Evolutionary conservation across 2,797 vertebrate genomes (phyloP).

Genomic region (Ibycter americanus): DNA sequence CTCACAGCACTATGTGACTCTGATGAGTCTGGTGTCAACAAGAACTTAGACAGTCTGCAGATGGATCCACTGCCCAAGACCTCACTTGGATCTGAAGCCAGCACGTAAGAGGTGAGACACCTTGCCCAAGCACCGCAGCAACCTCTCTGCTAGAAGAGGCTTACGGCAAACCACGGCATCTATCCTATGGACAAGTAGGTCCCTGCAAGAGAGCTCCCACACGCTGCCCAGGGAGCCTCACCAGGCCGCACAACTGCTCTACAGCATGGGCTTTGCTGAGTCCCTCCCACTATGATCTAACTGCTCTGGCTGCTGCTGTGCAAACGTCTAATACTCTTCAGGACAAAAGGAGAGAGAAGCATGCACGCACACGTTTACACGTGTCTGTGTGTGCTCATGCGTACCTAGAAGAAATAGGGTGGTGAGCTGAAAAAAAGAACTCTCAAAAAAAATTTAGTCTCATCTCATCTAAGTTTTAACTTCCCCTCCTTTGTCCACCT

Average conservation of each 20-base stretch:
- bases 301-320: not conserved
- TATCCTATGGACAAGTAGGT: not conserved
- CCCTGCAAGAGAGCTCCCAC: not conserved
- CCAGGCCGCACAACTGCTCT: accelerated
- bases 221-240: accelerated
- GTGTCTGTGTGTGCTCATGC: accelerated
- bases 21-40: accelerated
- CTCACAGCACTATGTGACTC: not conserved
- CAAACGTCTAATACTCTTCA: not conserved
- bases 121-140: not conserved
- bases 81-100: not conserved
- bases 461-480: not conserved
- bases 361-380: not conserved
- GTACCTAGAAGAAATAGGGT: accelerated
- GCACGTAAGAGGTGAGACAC: not conserved
- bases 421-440: not conserved
- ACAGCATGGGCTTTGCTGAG: not conserved
- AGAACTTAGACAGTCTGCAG: not conserved
- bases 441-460: not conserved
- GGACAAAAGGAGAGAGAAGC: not conserved
- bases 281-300: not conserved
- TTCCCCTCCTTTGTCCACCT: slow-evolving; percentile 33
- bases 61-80: not conserved
- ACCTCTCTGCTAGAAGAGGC: not conserved
- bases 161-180: not conserved